phyloP scores from a whole-genome alignment of 1,140 invertebrate genomes.

The Lordiphosa stackelbergi region DNA sequence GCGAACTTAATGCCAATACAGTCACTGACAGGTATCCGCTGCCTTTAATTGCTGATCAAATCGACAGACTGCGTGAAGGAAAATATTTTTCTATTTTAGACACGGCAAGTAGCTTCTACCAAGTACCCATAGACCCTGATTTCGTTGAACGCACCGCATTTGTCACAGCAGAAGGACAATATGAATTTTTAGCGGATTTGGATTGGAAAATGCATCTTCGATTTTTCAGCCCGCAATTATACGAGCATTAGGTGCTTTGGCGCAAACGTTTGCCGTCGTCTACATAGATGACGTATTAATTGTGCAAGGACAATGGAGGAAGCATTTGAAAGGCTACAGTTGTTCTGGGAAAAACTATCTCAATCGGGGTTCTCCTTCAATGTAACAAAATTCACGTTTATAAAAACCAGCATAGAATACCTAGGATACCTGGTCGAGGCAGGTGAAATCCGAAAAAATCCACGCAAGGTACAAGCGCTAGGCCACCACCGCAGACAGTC shows the following conservation, averaged over 20 bases:
- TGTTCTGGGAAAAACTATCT: neutral
- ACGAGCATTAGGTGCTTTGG: neutral
- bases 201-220: neutral
- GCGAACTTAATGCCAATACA: constrained; percentile 2
- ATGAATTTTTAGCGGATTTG: constrained; percentile 2
- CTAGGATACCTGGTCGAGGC: constrained; percentile 1
- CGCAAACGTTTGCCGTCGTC: constrained; percentile 9
- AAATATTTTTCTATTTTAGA: constrained; percentile 1
- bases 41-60: neutral
- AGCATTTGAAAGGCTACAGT: constrained; percentile 3
- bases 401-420: constrained; percentile 13
- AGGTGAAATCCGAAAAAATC: neutral
- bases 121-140: neutral
- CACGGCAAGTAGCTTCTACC: constrained; percentile 3
- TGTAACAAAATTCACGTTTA: constrained; percentile 4
- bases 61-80: neutral
- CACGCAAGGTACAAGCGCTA: neutral
- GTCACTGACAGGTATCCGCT: neutral
- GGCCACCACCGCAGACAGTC: constrained; percentile 4
- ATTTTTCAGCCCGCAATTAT: neutral
- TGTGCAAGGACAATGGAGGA: constrained; percentile 7
- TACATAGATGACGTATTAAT: constrained; percentile 11
- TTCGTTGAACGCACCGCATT: neutral
- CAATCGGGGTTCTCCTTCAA: constrained; percentile 7
- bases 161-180: neutral